Evolutionary conservation across 2,113 vertebrate species (phyloP).

Genomic region (Spheniscus mendiculus): DNA sequence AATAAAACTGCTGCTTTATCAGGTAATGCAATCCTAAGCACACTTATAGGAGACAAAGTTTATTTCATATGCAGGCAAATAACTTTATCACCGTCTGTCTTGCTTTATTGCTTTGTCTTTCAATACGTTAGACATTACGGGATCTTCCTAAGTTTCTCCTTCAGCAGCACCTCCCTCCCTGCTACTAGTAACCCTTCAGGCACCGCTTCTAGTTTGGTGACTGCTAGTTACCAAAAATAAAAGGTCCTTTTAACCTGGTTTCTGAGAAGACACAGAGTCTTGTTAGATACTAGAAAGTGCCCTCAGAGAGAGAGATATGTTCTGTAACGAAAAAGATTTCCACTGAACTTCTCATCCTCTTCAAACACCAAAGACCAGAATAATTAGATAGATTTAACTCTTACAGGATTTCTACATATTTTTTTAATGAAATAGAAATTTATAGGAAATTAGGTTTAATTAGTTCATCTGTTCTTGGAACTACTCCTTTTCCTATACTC

Average conservation of each 20-base stretch:
- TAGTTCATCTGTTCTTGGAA: neutral
- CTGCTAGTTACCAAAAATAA: neutral
- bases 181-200: neutral
- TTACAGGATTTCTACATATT: neutral
- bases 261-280: neutral
- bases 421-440: neutral
- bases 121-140: neutral
- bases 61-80: conserved; percentile 25
- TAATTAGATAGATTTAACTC: neutral
- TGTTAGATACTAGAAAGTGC: neutral
- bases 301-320: neutral
- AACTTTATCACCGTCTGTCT: neutral
- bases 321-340: neutral
- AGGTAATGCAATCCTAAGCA: neutral
- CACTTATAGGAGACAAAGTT: neutral
- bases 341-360: neutral
- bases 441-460: neutral
- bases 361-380: neutral
- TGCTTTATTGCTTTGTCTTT: conserved; percentile 5
- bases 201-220: neutral
- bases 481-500: neutral
- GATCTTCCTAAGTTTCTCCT: neutral
- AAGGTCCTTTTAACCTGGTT: neutral
- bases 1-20: neutral
- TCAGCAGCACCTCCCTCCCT: neutral